These are phyloP conservation scores for Metalampra italica DNA, from an alignment of 2,888 invertebrate species.

Conservation along the genomic window DNA sequence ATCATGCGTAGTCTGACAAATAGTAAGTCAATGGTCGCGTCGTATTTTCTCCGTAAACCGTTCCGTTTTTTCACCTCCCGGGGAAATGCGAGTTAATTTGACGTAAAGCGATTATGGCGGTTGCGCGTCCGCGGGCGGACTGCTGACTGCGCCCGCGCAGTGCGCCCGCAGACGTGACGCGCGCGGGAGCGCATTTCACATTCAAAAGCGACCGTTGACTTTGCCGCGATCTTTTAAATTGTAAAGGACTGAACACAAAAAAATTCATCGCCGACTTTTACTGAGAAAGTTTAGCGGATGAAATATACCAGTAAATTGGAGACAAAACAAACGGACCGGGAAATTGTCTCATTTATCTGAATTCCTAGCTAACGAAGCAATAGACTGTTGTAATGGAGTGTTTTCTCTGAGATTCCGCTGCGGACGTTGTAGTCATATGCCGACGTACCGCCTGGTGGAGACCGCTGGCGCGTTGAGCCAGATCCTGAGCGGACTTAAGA, in stretches of 20 bases:
- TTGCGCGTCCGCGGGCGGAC: no score
- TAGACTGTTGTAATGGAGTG: conserved; percentile 39
- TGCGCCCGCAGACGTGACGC: conserved; percentile 36
- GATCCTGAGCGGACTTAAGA: conserved; percentile 45
- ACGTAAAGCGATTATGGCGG: conserved; percentile 57
- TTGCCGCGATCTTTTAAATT: conserved; percentile 30
- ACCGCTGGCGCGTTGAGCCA: conserved; percentile 35
- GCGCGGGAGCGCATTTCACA: conserved; percentile 42
- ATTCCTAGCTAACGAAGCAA: conserved; percentile 48
- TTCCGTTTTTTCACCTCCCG: conserved; percentile 65
- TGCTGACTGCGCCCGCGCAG: conserved; percentile 50
- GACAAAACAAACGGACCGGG: conserved; percentile 19
- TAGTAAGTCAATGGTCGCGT: no score
- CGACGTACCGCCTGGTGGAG: conserved; percentile 53
- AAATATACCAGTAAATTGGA: conserved; percentile 16
- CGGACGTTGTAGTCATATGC: conserved; percentile 48
- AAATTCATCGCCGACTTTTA: conserved; percentile 64
- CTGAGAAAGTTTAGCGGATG: conserved; percentile 59
- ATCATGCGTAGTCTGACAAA: no score
- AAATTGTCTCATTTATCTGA: conserved; percentile 34
- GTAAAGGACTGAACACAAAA: conserved; percentile 13
- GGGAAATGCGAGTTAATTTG: conserved; percentile 68
- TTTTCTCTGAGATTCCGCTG: conserved; percentile 56
- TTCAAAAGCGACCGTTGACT: conserved; percentile 22
- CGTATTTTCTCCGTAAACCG: conserved; percentile 61